Evolutionary conservation across 2,797 vertebrate genomes (phyloP).

Genomic region (Gila robusta): DNA sequence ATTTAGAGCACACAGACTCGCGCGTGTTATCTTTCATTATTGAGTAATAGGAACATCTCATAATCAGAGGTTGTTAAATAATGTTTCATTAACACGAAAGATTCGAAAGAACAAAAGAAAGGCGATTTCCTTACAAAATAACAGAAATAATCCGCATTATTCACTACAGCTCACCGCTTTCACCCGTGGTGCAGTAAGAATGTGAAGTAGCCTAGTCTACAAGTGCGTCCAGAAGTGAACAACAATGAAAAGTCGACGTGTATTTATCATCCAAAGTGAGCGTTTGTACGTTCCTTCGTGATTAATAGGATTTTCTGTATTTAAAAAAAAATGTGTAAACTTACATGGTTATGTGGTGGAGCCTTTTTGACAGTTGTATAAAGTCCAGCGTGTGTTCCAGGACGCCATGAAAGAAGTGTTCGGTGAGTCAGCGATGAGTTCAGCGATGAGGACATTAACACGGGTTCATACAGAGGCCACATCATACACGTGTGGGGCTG

Average conservation of each 20-base stretch:
- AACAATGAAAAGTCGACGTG: neutral
- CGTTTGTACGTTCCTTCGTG: neutral
- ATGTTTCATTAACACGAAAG: neutral
- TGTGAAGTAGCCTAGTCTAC: neutral
- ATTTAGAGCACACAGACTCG: neutral
- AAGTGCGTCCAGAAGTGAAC: neutral
- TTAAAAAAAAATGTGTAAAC: neutral
- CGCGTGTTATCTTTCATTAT: neutral
- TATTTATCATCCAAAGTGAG: neutral
- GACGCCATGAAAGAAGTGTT: conserved; percentile 2
- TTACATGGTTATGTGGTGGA: neutral
- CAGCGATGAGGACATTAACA: neutral
- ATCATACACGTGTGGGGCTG: neutral
- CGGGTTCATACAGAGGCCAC: conserved; percentile 29
- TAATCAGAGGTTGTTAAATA: neutral
- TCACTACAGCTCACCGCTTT: neutral
- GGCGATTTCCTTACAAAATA: neutral
- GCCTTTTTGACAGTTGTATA: neutral
- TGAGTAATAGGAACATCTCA: neutral
- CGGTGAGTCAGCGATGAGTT: neutral
- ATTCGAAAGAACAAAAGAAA: neutral
- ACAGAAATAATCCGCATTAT: neutral
- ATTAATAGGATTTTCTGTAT: neutral
- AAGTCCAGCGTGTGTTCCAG: neutral
- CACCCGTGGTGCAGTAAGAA: neutral